Evolutionary conservation across 92 coral and sea anemone species (phyloP), one percentile per base, ranked within the genome.

Genomic region (Parazoanthus darwini): DNA sequence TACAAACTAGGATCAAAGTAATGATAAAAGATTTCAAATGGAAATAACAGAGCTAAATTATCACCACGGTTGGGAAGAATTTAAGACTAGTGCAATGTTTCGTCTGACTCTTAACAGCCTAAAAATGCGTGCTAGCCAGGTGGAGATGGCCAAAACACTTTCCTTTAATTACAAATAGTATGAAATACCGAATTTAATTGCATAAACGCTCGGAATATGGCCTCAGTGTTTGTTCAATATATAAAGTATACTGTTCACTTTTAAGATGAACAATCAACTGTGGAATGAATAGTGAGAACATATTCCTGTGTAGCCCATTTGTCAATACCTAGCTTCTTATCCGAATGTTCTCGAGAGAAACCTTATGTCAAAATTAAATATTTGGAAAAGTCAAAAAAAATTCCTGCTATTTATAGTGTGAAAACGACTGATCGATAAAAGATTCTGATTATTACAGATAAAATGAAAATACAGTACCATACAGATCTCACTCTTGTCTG

Each of bases 1-100:
- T 82, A 15, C 88, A 74, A 85, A 72, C 88, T 38, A 72, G 59
- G 38, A 42, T 38, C 37, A 85, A 75, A 50, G 13, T 73, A 74
- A 48, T n/a, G 54, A 73, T 33, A 33, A 73, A 1, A 6, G 6
- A 23, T 77, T 77, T 77, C 15, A 44, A 77, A 77, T 43, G 56
- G 81, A 22, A 42, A 1, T 43, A 8, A 43, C n/a, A 44, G 58
- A 39, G 33, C 35, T 4, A 39, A 75, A 29, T 48, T 77, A 18
- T 77, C 59, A 43, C 33, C 58, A 77, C 81, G 10, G 22, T 42
- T 77, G 81, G 16, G 81, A 44, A 44, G 50, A 39, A 23, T 77
- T 77, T n/a, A 29, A 71, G 66, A 54, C 14, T 16, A 33, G 43
- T 73, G 77, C 35, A 73, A 73, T 73, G 39, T 73, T 73, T 73